Evolutionary conservation across 2,888 invertebrate species (phyloP).

Genomic region (Onthophagus sagittarius): DNA sequence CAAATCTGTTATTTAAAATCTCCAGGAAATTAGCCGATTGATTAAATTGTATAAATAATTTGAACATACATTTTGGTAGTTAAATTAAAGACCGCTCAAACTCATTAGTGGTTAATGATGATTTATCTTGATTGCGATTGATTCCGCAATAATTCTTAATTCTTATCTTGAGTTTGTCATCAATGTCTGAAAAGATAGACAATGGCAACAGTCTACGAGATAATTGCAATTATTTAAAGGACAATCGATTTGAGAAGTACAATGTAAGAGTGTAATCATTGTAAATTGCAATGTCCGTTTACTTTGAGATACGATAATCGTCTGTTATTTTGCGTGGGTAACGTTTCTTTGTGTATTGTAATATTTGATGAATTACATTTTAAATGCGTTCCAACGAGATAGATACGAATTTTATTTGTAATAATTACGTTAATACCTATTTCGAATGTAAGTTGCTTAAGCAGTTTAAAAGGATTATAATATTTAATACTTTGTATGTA

Average conservation of each 20-base stretch:
- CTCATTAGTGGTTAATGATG: background rate
- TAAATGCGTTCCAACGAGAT: background rate
- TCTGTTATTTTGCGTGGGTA: background rate
- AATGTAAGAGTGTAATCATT: background rate
- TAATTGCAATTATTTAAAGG: background rate
- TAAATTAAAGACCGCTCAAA: background rate
- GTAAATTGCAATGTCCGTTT: background rate
- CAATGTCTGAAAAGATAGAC: background rate
- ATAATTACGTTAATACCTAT: background rate
- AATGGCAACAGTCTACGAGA: background rate
- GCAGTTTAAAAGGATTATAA: background rate
- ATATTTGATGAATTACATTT: background rate
- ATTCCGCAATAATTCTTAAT: background rate
- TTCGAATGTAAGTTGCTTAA: background rate
- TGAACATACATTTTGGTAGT: background rate
- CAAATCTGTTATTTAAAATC: background rate
- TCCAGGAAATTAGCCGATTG: background rate
- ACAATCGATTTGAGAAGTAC: background rate
- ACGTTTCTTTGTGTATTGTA: background rate
- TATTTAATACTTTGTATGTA: background rate
- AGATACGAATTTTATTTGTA: background rate
- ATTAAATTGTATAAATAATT: background rate
- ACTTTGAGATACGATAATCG: background rate
- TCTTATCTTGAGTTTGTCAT: background rate
- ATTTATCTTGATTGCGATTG: background rate